Base-by-base conservation (phyloP, 53 echinoderm and acorn worm species). In the Stichopus horrens region DNA sequence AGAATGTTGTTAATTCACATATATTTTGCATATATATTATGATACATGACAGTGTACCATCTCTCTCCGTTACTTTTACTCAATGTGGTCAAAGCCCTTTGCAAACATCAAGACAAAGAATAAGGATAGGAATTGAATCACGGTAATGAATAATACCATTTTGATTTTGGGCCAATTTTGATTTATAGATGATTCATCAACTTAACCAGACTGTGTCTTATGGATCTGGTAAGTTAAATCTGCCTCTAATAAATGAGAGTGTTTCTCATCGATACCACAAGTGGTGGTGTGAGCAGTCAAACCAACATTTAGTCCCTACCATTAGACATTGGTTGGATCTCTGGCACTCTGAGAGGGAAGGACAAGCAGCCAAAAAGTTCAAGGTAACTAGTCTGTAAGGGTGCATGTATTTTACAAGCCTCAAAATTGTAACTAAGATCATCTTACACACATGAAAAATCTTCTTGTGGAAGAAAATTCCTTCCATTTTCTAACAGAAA, bases 241-340 rank as follows among this genome's bases (percentile, higher is more conserved):
- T 87, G 7, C 87, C 87, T 11, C 54, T 87, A 22, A 58, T 87
- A 16, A 87, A 87, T 53, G 87, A 87, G 87, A 87, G 87, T 16
- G 58, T 11, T n/a, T 92, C 89, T 53, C 88, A 90, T 79, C 91
- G 89, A 21, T 60, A 90, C 75, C 97, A 97, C 76, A 84, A 92
- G 55, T 68, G 91, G 13, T 97, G 95, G 95, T 97, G 97, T 89
- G 94, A 97, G 22, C 93, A 92, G 81, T 92, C 97, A 21, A 92
- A 92, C 54, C 89, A 89, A 9, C 95, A 95, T 82, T 90, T 95
- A 9, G 88, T 97, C 10, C 97, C 97, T n/a, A 95, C 95, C 23
- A 53, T 96, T 19, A 86, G 90, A 54, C 91, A 91, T 65, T 96
- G 96, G 96, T 73, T 92, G 18, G 86, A 93, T 23, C 77, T 91